Evolutionary conservation across 2,888 invertebrate species (phyloP).

Genomic region (Xanthia icteritia): DNA sequence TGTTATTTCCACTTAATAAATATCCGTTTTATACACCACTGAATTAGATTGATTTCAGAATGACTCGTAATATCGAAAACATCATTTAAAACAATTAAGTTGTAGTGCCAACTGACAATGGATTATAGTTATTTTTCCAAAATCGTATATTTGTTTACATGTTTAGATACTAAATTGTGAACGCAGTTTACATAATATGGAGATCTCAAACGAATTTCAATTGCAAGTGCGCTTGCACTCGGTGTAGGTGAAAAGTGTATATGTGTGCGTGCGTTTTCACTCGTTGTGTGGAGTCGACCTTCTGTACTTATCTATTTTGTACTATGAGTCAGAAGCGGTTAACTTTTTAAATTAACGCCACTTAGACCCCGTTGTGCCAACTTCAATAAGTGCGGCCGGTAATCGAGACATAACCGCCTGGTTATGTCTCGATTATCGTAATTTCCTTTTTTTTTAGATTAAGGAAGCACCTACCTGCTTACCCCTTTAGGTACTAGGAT

Average conservation of each 20-base stretch:
- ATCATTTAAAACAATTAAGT: neutral
- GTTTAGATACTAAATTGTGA: neutral
- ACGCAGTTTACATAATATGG: neutral
- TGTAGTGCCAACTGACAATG: neutral
- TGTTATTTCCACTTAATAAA: neutral
- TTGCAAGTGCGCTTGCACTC: neutral
- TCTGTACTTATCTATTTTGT: neutral
- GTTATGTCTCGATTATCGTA: too few relatives aligned
- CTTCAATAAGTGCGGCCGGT: slow-evolving; percentile 34
- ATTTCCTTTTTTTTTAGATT: slow-evolving; percentile 20
- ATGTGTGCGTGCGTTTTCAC: neutral
- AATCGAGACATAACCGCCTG: slow-evolving; percentile 38
- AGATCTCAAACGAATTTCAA: neutral
- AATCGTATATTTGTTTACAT: neutral
- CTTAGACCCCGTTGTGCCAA: slow-evolving; percentile 38
- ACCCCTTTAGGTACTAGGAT: slow-evolving; percentile 10
- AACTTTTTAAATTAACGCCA: slow-evolving; percentile 59
- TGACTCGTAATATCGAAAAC: neutral
- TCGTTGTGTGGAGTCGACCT: neutral
- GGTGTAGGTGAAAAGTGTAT: neutral
- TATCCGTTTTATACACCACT: neutral
- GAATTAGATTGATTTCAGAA: neutral
- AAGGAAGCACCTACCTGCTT: neutral
- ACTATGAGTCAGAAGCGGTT: accelerated
- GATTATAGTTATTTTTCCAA: neutral